A percentile compares a stretch with the other conserved stretches of the same genome.
Conservation (phyloP, 2,888 invertebrate species). For the Agrochola macilenta region DNA sequence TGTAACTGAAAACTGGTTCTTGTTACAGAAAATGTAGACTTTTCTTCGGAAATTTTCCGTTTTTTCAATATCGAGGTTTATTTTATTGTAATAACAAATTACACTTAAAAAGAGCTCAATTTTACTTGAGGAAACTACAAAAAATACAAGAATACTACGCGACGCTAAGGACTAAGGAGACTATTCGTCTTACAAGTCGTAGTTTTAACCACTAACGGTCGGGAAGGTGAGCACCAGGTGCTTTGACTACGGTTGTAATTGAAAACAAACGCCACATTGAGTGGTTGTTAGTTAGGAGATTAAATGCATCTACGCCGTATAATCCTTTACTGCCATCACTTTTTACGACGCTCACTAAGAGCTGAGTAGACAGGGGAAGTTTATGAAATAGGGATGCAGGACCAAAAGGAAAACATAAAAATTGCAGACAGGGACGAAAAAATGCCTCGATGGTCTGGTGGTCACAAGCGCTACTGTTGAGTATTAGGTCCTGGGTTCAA, state of each 20-base stretch:
- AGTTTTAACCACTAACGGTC: conserved; percentile 35
- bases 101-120: background rate
- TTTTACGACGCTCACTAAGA: conserved; percentile 26
- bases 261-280: conserved; percentile 45
- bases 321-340: conserved; percentile 15
- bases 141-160: background rate
- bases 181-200: background rate
- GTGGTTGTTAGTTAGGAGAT: conserved; percentile 48
- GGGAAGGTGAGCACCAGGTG: conserved; percentile 35
- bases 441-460: too few species aligned
- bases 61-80: background rate
- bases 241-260: conserved; percentile 37
- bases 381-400: too few species aligned
- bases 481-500: background rate
- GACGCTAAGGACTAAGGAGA: background rate
- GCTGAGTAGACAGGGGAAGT: background rate
- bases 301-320: conserved; percentile 35
- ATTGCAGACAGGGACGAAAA: background rate
- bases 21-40: conserved; percentile 2
- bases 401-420: background rate
- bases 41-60: background rate
- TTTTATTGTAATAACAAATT: background rate
- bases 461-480: too few species aligned
- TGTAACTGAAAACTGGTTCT: conserved; percentile 13
- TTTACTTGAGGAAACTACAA: background rate